Evolutionary conservation across 2,888 invertebrate genomes (phyloP).

Genomic region (Aphidius colemani): DNA sequence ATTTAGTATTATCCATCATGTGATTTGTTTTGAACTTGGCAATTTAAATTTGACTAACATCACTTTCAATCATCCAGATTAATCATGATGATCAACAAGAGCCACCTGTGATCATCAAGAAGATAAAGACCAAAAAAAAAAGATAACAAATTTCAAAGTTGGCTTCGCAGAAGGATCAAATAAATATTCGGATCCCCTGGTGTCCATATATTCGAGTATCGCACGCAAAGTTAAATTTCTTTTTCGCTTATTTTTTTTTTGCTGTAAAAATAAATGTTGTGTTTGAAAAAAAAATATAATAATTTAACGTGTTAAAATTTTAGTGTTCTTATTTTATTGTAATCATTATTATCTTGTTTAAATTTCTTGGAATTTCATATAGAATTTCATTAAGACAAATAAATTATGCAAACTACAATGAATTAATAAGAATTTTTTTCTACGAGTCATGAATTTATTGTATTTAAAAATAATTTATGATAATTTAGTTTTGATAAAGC

Average conservation of each 20-base stretch:
- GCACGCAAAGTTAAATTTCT: slow-evolving; percentile 15
- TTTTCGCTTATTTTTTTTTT: slow-evolving; percentile 21
- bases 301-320: slow-evolving; percentile 14
- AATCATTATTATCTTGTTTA: not conserved
- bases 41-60: no score
- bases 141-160: slow-evolving; percentile 37
- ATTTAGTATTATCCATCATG: no score
- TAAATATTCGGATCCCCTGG: slow-evolving; percentile 40
- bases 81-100: no score
- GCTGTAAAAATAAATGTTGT: not conserved
- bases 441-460: no score
- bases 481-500: not conserved
- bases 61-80: no score
- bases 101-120: not conserved
- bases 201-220: slow-evolving; percentile 31
- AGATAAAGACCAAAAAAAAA: slow-evolving; percentile 16
- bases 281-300: not conserved
- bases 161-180: slow-evolving; percentile 41
- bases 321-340: not conserved
- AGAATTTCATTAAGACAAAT: no score
- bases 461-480: no score
- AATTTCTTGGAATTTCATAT: no score
- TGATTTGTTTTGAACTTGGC: no score
- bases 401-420: no score
- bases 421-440: not conserved